A percentile compares a stretch with the other conserved stretches of the same genome.
Evolutionary conservation across 2,888 invertebrate genomes (phyloP).

Genomic region (Caradrina kadenii): DNA sequence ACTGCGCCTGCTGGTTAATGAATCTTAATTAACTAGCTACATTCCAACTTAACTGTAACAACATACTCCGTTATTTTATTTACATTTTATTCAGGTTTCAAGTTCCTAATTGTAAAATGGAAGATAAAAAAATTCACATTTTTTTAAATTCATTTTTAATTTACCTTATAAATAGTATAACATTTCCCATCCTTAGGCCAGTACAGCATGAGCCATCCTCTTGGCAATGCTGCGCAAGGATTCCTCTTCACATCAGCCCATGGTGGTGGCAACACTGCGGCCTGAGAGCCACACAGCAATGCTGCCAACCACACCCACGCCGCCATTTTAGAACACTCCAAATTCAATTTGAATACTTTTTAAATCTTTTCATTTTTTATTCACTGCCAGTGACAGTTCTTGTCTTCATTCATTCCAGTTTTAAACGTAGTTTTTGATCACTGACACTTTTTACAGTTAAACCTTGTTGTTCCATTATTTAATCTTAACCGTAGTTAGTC

Average conservation of each 20-base stretch:
- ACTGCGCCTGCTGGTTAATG: neutral
- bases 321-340: conserved; percentile 73
- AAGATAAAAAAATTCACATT: too few relatives aligned
- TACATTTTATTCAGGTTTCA: too few relatives aligned
- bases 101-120: too few relatives aligned
- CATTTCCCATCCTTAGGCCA: conserved; percentile 96
- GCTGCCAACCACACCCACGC: conserved; percentile 83
- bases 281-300: conserved; percentile 87
- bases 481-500: conserved; percentile 40
- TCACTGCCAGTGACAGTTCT: conserved; percentile 34
- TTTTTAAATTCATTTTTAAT: conserved; percentile 34
- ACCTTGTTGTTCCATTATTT: conserved; percentile 49
- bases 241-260: conserved; percentile 96
- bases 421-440: conserved; percentile 42
- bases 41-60: neutral
- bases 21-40: neutral
- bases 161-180: conserved; percentile 95
- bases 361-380: conserved; percentile 59
- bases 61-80: too few relatives aligned
- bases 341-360: conserved; percentile 50
- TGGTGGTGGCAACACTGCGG: conserved; percentile 94
- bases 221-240: conserved; percentile 94
- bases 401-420: conserved; percentile 31
- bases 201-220: conserved; percentile 96
- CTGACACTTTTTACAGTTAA: conserved; percentile 23